These are phyloP conservation scores for Antechinus stuartii DNA, from an alignment of 2,113 vertebrate species.

Conservation along the genomic window DNA sequence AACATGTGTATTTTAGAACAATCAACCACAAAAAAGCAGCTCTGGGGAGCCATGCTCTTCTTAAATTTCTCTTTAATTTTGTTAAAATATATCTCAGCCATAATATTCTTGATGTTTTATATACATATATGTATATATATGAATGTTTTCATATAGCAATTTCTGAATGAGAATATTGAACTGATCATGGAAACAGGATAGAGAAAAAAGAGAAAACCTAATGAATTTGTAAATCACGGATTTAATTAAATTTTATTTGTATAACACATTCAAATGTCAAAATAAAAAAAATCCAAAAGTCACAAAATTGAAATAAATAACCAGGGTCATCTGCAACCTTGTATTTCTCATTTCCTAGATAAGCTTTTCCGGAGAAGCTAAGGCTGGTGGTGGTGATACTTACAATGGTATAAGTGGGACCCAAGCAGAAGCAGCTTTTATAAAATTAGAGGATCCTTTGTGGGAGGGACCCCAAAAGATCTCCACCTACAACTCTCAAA, in stretches of 20 bases:
- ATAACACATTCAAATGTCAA: neutral
- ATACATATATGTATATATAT: neutral
- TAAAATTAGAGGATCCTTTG: neutral
- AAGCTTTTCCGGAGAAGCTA: neutral
- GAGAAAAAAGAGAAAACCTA: neutral
- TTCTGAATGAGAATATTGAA: neutral
- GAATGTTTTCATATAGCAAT: neutral
- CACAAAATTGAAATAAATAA: neutral
- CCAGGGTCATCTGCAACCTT: neutral
- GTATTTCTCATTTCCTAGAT: neutral
- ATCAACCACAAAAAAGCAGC: neutral
- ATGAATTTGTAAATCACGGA: neutral
- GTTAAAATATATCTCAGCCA: neutral
- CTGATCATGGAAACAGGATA: neutral
- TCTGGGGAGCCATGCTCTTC: neutral
- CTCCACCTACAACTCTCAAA: neutral
- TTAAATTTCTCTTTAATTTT: neutral
- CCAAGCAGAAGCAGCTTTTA: neutral
- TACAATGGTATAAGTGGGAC: neutral
- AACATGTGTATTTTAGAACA: neutral
- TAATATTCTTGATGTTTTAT: neutral
- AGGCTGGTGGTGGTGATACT: neutral
- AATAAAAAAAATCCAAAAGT: neutral
- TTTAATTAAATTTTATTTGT: neutral
- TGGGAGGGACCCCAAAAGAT: neutral